phyloP scores from a whole-genome alignment of 2,797 vertebrate genomes.

The Tapirus indicus region DNA sequence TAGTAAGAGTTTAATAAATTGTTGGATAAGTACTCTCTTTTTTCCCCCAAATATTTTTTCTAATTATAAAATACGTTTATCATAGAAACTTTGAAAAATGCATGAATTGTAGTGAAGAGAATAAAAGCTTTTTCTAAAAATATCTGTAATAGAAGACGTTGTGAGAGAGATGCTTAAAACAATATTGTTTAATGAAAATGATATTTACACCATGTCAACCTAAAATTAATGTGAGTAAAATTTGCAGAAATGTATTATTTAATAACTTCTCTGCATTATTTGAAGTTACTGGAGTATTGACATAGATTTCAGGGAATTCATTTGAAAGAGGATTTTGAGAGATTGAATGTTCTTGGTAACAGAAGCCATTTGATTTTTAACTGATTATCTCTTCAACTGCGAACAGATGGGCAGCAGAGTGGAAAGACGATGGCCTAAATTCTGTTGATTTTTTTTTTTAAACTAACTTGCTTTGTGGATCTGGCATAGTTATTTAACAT shows the following conservation, averaged over 20 bases:
- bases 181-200: neutral
- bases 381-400: neutral
- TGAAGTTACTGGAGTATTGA: neutral
- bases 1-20: neutral
- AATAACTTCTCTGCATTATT: neutral
- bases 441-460: neutral
- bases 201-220: neutral
- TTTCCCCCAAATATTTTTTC: neutral
- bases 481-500: neutral
- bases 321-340: neutral
- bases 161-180: neutral
- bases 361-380: neutral
- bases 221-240: neutral
- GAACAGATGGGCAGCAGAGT: neutral
- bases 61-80: neutral
- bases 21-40: neutral
- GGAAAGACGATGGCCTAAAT: neutral
- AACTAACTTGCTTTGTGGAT: neutral
- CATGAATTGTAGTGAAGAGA: neutral
- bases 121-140: neutral
- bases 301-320: neutral
- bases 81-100: neutral
- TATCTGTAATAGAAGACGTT: neutral
- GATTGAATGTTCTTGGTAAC: neutral
- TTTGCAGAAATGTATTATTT: neutral